These are phyloP conservation scores for Trichonephila inaurata DNA, from an alignment of 1,140 invertebrate genomes.

Conservation along the genomic window DNA sequence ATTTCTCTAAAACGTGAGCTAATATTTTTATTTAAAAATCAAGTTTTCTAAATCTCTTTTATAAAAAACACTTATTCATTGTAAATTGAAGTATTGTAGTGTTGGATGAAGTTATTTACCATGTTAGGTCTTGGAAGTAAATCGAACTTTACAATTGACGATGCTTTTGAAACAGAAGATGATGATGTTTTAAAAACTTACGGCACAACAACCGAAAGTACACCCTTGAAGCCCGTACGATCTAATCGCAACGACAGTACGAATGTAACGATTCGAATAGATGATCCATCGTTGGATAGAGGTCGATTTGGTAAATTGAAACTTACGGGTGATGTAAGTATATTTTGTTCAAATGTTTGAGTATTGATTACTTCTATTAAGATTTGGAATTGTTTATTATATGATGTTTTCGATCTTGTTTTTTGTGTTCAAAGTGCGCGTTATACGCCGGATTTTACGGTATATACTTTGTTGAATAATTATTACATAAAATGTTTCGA, in stretches of 20 bases:
- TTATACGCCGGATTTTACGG: too few relatives aligned
- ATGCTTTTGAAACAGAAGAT: constrained; percentile 90
- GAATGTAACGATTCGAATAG: constrained; percentile 77
- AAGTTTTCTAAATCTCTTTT: neutral
- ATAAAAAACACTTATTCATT: neutral
- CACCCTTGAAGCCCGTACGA: constrained; percentile 81
- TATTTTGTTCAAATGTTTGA: neutral
- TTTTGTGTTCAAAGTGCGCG: too few relatives aligned
- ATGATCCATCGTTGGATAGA: constrained; percentile 71
- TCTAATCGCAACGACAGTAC: constrained; percentile 67
- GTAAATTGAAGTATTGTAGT: neutral
- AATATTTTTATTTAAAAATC: neutral
- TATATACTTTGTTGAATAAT: too few relatives aligned
- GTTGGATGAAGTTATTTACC: constrained; percentile 46
- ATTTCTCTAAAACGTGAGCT: too few relatives aligned
- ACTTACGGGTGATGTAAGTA: constrained; percentile 67
- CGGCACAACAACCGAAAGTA: constrained; percentile 85
- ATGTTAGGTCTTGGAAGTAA: constrained; percentile 79
- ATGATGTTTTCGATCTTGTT: too few relatives aligned
- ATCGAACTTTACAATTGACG: constrained; percentile 89
- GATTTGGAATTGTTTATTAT: too few relatives aligned
- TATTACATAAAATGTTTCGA: too few relatives aligned
- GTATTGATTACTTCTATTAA: too few relatives aligned
- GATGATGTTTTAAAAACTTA: constrained; percentile 89
- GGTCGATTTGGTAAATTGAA: constrained; percentile 75